These are phyloP conservation scores for Linurgus olivaceus DNA, from an alignment of 2,797 vertebrate species.

Conservation along the genomic window DNA sequence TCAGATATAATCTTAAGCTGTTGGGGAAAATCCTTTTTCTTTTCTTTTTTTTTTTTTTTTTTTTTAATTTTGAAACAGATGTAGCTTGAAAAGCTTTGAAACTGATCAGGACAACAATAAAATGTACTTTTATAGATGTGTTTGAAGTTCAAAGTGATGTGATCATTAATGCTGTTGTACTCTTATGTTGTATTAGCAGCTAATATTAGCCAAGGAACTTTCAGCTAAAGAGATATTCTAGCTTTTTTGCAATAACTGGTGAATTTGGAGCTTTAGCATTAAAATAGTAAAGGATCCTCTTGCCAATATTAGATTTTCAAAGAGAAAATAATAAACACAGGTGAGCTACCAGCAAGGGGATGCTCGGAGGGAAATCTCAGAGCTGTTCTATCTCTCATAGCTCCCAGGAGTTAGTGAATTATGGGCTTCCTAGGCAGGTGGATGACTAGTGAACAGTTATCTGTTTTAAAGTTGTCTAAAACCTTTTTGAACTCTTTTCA, in stretches of 20 bases:
- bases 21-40: fast-evolving
- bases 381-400: neutral
- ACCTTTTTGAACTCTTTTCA: neutral
- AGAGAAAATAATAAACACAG: neutral
- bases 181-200: neutral
- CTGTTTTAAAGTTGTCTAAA: neutral
- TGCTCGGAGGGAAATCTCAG: neutral
- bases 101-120: neutral
- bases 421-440: neutral
- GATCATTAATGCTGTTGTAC: neutral
- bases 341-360: neutral
- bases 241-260: neutral
- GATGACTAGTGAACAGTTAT: neutral
- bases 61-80: neutral
- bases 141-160: neutral
- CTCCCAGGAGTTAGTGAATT: neutral
- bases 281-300: neutral
- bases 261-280: neutral
- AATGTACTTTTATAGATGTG: neutral
- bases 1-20: neutral
- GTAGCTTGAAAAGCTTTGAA: neutral
- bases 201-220: neutral
- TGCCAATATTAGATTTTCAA: neutral
- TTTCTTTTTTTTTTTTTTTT: neutral
- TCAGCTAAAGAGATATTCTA: neutral